Conservation (phyloP, 1,140 invertebrate species). For the Oppia nitens region DNA sequence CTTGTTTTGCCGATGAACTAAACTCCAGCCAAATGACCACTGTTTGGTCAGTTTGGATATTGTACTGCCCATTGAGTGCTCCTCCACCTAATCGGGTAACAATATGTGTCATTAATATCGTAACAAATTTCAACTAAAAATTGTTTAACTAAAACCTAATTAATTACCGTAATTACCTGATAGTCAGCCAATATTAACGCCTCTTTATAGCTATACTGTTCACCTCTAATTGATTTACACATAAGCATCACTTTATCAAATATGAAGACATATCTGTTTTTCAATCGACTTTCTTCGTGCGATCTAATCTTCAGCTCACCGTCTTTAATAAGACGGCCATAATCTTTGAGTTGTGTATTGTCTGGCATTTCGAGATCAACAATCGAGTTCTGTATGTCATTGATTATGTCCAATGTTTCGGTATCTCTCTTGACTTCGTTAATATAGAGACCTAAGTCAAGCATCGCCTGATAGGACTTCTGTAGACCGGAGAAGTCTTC, state of each 20-base stretch:
- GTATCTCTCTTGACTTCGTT: slow-evolving; percentile 97
- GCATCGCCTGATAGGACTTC: slow-evolving; percentile 85
- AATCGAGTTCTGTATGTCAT: slow-evolving; percentile 60
- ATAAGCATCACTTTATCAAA: slow-evolving; percentile 92
- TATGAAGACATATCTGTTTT: slow-evolving; percentile 74
- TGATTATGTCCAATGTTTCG: slow-evolving; percentile 74
- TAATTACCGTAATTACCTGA: slow-evolving; percentile 43
- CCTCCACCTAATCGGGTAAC: slow-evolving; percentile 2
- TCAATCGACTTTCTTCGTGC: slow-evolving; percentile 65
- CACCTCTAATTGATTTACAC: slow-evolving; percentile 72
- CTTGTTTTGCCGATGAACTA: slow-evolving; percentile 61
- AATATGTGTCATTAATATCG: neutral
- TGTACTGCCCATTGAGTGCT: neutral
- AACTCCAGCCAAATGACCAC: slow-evolving; percentile 60
- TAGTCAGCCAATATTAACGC: slow-evolving; percentile 67
- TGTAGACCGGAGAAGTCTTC: slow-evolving; percentile 66
- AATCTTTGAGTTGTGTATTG: slow-evolving; percentile 61
- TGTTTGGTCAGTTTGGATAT: slow-evolving; percentile 24
- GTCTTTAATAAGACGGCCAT: slow-evolving; percentile 39
- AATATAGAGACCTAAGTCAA: slow-evolving; percentile 88
- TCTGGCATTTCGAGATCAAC: slow-evolving; percentile 39
- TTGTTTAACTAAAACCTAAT: neutral
- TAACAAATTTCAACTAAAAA: neutral
- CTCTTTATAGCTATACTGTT: slow-evolving; percentile 79
- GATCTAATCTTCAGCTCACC: slow-evolving; percentile 82